Base-by-base conservation (phyloP, 2,888 invertebrate genomes). In the Lasioglossum malachurum region DNA sequence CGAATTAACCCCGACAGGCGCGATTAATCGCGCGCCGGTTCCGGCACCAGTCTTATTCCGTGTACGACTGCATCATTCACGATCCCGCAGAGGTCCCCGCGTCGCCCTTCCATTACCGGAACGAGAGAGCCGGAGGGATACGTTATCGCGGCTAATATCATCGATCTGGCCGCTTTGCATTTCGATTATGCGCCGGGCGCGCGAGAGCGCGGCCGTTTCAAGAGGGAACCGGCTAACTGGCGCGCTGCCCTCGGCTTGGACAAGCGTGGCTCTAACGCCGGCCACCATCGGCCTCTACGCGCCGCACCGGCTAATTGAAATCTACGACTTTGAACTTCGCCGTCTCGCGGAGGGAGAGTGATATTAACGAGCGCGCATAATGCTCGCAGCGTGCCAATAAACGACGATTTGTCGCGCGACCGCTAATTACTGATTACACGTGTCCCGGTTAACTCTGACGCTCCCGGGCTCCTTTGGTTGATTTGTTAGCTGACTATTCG, bases 271-370 rank as follows among this genome's bases (percentile, higher is more conserved):
- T 57, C 64, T 31, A 64, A 16, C 64, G 16, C 91, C 86, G 44
- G 44, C 44, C 44, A 4, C 44, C 44, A 44, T 44, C 44, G 44
- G 44, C 44, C 44, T 44, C 44, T 14, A 44, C 44, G 44, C 44
- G 35, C 75, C 60, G 44, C 46, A 23, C 35, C 46, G 78, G 82
- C 92, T 94, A 94, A 95, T 95, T 95, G 94, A 94, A 94, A 94
- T 94, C 93, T 94, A 94, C 91, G 94, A 94, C 93, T 94, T 92
- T 93, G 92, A 93, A 92, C 92, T 91, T 92, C 84, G 86, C 83
- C 84, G 84, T 88, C 84, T 41, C 71, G 82, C 82, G 84, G 44
- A 38, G 76, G 71, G 53, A 75, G 80, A 80, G 74, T 74, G 87
- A 87, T 84, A 85, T 87, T 88, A 88, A 83, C 85, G 82, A 89